A percentile compares a stretch with the other conserved stretches of the same genome.
These are phyloP conservation scores for Ormyrus thymus DNA, from an alignment of 2,888 invertebrate genomes.

Conservation along the genomic window DNA sequence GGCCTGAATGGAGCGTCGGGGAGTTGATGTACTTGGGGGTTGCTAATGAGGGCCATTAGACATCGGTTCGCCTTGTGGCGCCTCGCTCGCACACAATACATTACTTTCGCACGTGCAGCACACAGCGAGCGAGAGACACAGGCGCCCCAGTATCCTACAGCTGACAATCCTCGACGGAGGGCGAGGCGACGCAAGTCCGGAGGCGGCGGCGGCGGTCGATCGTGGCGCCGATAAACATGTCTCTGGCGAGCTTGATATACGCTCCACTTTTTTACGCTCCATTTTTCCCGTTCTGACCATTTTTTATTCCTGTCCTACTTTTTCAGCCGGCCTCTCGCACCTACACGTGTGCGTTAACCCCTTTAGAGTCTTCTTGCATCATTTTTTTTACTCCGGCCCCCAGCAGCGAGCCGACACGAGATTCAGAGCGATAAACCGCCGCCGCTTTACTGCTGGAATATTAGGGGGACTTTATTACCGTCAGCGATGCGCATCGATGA, in stretches of 20 bases:
- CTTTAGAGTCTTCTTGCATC: background rate
- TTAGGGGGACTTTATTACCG: constrained; percentile 48
- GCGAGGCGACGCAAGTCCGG: background rate
- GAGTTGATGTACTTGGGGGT: constrained; percentile 54
- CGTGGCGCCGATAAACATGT: constrained; percentile 45
- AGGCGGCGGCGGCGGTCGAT: constrained; percentile 12
- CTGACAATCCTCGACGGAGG: constrained; percentile 36
- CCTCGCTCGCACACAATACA: constrained; percentile 11
- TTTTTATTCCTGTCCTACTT: constrained; percentile 18
- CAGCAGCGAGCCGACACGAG: background rate
- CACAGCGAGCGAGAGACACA: background rate
- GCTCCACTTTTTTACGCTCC: constrained; percentile 43
- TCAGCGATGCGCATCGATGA: constrained; percentile 36
- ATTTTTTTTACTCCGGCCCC: background rate
- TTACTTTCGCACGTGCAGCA: constrained; percentile 35
- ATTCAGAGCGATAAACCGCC: constrained; percentile 29
- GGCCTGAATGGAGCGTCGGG: constrained; percentile 33
- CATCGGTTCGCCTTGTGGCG: constrained; percentile 4
- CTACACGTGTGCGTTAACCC: background rate
- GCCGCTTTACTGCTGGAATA: constrained; percentile 42
- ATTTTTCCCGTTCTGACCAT: constrained; percentile 33
- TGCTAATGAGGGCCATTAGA: constrained; percentile 58
- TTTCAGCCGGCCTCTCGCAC: constrained; percentile 8
- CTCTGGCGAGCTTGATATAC: constrained; percentile 41
- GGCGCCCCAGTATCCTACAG: constrained; percentile 5